Percentiles rank a stretch among this genome's conserved stretches.
Conservation (phyloP, 2,797 vertebrate genomes). For the Sebastes reedi region DNA sequence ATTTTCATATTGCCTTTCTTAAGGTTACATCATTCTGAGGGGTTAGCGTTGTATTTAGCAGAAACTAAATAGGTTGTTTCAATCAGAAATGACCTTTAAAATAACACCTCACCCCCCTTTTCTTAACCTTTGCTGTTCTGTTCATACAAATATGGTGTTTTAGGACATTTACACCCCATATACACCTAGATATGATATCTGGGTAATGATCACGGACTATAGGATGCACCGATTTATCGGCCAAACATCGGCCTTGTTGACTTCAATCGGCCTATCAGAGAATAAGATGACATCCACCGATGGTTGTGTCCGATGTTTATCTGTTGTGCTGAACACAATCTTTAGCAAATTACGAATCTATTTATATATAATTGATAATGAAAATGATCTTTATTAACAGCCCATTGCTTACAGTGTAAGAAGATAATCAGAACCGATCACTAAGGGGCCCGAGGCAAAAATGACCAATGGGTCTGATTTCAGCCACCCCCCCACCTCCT, state of each 20-base stretch:
- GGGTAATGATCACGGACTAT: not conserved
- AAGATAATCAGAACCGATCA: not conserved
- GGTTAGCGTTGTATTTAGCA: not conserved
- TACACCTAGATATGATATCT: not conserved
- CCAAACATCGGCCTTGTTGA: too few relatives aligned
- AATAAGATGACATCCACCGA: too few relatives aligned
- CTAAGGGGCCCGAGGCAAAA: not conserved
- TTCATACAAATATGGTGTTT: not conserved
- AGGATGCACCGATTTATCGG: too few relatives aligned
- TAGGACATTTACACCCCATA: not conserved
- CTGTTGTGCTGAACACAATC: too few relatives aligned
- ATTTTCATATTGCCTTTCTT: conserved; percentile 6
- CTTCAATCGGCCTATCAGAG: too few relatives aligned
- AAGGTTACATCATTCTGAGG: conserved; percentile 12
- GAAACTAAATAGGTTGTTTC: not conserved
- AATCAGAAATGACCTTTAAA: not conserved
- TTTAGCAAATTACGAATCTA: too few relatives aligned
- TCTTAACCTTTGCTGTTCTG: not conserved
- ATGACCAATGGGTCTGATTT: not conserved
- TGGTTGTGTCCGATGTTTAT: too few relatives aligned
- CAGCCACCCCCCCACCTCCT: not conserved
- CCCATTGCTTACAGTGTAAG: not conserved
- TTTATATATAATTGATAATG: not conserved
- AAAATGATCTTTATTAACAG: not conserved
- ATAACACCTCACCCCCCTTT: not conserved